Base-by-base conservation (phyloP, 2,797 vertebrate species). In the Tangara arthus region DNA sequence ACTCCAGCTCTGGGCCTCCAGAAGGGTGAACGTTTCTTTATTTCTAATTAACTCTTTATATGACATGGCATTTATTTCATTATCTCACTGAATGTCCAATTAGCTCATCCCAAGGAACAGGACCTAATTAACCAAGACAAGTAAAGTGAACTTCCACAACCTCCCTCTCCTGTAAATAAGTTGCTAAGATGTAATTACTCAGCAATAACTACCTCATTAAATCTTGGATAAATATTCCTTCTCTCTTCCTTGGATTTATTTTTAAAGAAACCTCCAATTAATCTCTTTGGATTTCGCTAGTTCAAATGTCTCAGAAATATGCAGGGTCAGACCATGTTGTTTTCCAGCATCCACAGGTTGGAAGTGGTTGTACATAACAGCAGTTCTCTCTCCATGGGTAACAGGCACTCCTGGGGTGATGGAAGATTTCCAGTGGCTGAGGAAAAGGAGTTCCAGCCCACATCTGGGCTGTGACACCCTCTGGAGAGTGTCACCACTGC, bases 41-140 rank as follows among this genome's bases (percentile, higher is more conserved):
- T 79, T 63, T 61, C 82, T 95, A 95, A 95, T 94, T 95, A 96
- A 95, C 82, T 94, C 95, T 95, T 95, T 86, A 78, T 68, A 73
- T 68, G 82, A 92, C 76, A 21, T 39, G 76, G 70, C 84, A 92
- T 95, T 95, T 85, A 95, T 94, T 95, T 83, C 87, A 93, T 95
- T 95, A 92, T 57, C 75, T 78, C 79, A 35, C 79, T 92, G 91
- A 95, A 92, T 92, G 87, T 78, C 89, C 87, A 93, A 96, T 95
- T 93, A 96, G 53, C 64, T 78, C 47, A 15, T 82, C 90, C 89
- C 79, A 88, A 87, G 82, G 93, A 92, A 85, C 2, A 7, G 65
- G 68, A 61, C 84, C 84, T 95, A 89, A 96, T 96, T 95, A 94
- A 94, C 69, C 55, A 69, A 92, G 84, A 89, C 85, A 96, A 94